Percentiles rank a stretch among this genome's conserved stretches.
Evolutionary conservation across 2,888 invertebrate genomes (phyloP).

Genomic region (Parapristionchus giblindavisi): DNA sequence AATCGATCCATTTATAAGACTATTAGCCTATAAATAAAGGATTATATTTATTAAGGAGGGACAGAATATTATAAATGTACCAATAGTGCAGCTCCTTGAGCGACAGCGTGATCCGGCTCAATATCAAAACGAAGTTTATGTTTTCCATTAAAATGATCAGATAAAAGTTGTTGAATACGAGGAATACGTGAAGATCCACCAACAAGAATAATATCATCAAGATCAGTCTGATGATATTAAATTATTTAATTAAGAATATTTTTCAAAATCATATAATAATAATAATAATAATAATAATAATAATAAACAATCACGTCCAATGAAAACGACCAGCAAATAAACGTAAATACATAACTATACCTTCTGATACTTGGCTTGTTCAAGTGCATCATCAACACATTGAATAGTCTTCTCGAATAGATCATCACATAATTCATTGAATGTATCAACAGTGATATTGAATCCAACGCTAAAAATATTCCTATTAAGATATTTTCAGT

Average conservation of each 20-base stretch:
- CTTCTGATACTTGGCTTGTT: not conserved
- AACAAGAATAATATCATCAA: conserved; percentile 24
- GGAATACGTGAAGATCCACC: conserved; percentile 35
- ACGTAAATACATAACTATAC: not conserved
- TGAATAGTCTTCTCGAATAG: conserved; percentile 15
- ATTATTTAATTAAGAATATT: not conserved
- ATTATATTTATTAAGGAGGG: no score
- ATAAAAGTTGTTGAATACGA: conserved; percentile 1
- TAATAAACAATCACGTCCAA: not conserved
- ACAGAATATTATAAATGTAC: no score
- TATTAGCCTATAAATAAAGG: not conserved
- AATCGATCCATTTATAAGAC: not conserved
- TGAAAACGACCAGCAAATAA: not conserved
- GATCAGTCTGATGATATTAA: not conserved
- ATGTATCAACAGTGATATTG: conserved; percentile 6
- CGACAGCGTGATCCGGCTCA: conserved; percentile 24
- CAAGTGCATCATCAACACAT: not conserved
- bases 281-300: conserved; percentile 1
- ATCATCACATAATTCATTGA: conserved; percentile 18
- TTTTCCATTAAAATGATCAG: conserved; percentile 8
- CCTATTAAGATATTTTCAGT: not conserved
- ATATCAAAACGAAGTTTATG: conserved; percentile 24
- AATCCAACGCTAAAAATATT: not conserved
- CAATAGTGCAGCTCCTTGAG: conserved; percentile 32
- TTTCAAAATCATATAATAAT: not conserved